Base-by-base conservation (phyloP, 2,888 invertebrate genomes). In the Microdon myrmicae region DNA sequence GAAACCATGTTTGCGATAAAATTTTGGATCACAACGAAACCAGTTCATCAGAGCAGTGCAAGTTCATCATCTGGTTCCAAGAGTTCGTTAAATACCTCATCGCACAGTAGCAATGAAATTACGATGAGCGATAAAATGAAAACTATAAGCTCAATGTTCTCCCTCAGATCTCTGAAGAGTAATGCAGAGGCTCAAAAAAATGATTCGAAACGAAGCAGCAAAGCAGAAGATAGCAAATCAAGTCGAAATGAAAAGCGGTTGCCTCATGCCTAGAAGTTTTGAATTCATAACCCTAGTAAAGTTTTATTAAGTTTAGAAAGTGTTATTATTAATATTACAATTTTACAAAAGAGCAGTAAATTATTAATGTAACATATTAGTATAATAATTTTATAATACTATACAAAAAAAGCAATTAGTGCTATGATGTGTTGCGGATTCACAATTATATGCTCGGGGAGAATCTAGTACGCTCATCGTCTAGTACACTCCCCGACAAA, bases 1-100 rank as follows among this genome's bases (percentile, higher is more conserved):
- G 92, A 92, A 75, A 72, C 89, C 1, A 81, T 83, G 54, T 92
- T 92, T 74, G 89, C 89, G 0, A 71, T 90, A 12, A 85, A 87
- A 74, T 86, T 91, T 71, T 86, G 87, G 84, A 85, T 86, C 68
- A 85, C 86, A 12, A 87, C 88, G 37, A 92, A 92, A 71, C 88
- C 88, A 1, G 89, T 89, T 3, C 74, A 73, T 9, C 71, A 73
- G 4, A 74, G 77, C 39, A 73, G 73, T 4, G 71, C 54, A 0
- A 64, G 70, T 2, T 73, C 74, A 3, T 69, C 72, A 1, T 70
- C 74, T 0, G 72, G 71, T 8, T 73, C 75, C 1, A 73, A 70
- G 3, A 72, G 71, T 23, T 74, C 76, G 1, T 72, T 70, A 1
- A 78, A 77, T 53, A 74, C 78, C 1, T 69, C 69, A 35, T 59